Percentiles rank a stretch among this genome's conserved stretches.
These are phyloP conservation scores for Physocephala rufipes DNA, from an alignment of 2,888 invertebrate genomes.

Conservation along the genomic window DNA sequence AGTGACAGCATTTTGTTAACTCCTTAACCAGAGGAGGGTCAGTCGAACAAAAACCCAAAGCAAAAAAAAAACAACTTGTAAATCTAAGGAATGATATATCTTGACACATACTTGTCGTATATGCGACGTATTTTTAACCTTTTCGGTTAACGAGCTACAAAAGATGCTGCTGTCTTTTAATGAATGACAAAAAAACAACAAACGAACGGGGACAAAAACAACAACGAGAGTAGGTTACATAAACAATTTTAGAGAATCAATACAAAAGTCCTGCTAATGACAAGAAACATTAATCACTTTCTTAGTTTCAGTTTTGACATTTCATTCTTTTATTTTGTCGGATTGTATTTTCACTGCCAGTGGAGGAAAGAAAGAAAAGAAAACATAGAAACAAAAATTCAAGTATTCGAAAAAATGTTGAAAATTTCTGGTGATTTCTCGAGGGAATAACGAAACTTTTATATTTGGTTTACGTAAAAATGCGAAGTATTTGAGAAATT, in stretches of 20 bases:
- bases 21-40: conserved; percentile 5
- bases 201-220: neutral
- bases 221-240: neutral
- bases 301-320: conserved; percentile 13
- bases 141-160: neutral
- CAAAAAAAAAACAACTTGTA: too few species aligned
- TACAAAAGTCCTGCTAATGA: conserved; percentile 13
- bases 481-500: too few species aligned
- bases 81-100: too few species aligned
- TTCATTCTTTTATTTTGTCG: too few species aligned
- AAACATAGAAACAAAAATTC: neutral
- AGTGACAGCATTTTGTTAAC: conserved; percentile 13
- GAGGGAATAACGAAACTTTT: too few species aligned
- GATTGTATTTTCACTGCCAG: neutral
- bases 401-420: too few species aligned
- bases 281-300: conserved; percentile 24
- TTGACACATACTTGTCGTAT: too few species aligned
- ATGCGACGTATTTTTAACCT: neutral
- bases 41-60: neutral
- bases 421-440: too few species aligned
- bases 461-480: too few species aligned
- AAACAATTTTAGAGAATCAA: too few species aligned
- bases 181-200: neutral
- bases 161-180: neutral
- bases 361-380: neutral